phyloP scores from a whole-genome alignment of 1,140 invertebrate genomes.

The Bombus ignitus region DNA sequence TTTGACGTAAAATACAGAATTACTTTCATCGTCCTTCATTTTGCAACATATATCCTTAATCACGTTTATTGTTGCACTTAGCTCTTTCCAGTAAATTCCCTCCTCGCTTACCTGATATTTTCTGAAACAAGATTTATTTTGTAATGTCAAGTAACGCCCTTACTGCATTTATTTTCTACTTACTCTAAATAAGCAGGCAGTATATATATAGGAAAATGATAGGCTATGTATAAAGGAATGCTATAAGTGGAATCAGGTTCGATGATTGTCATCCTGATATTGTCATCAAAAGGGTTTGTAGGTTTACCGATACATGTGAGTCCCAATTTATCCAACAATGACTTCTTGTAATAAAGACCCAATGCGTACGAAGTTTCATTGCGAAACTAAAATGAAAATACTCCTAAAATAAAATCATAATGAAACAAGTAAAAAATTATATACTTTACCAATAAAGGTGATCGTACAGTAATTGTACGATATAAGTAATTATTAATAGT shows the following conservation, averaged over 20 bases:
- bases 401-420: not conserved
- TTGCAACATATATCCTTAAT: conserved; percentile 86
- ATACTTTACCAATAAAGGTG: conserved; percentile 88
- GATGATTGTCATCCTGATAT: conserved; percentile 88
- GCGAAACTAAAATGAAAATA: conserved; percentile 84
- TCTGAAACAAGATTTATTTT: conserved; percentile 73
- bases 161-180: conserved; percentile 72
- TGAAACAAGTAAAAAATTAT: not conserved
- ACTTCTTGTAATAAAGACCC: conserved; percentile 89
- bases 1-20: conserved; percentile 86
- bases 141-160: not conserved
- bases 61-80: conserved; percentile 85
- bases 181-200: conserved; percentile 89
- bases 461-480: conserved; percentile 87
- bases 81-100: conserved; percentile 92
- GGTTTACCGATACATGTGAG: conserved; percentile 86
- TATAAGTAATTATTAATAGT: conserved; percentile 85
- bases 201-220: conserved; percentile 90
- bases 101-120: conserved; percentile 87
- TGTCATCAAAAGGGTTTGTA: conserved; percentile 90
- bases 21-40: conserved; percentile 83
- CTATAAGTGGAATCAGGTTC: conserved; percentile 89
- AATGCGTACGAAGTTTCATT: conserved; percentile 91
- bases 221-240: conserved; percentile 90
- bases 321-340: conserved; percentile 86